A percentile compares a stretch with the other conserved stretches of the same genome.
These are phyloP conservation scores for Bimastos eiseni DNA, from an alignment of 2,888 invertebrate species.

Conservation along the genomic window DNA sequence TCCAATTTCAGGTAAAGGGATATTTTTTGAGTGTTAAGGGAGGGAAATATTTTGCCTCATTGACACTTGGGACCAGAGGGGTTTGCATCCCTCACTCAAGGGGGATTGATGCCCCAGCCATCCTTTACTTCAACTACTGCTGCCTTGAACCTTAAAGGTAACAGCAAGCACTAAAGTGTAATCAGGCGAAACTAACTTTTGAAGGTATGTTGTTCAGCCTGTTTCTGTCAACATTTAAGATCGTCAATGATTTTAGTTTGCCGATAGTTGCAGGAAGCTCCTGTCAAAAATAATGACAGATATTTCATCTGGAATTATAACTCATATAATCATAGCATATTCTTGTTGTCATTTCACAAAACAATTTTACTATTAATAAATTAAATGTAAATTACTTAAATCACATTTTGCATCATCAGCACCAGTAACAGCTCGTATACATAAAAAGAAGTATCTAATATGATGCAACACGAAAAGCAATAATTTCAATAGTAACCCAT, in stretches of 20 bases:
- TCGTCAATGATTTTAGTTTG: constrained; percentile 85
- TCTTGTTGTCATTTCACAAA: not conserved
- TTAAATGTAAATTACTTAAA: not conserved
- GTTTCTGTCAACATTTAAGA: constrained; percentile 96
- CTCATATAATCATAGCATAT: not conserved
- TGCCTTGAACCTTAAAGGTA: no score
- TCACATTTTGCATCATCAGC: not conserved
- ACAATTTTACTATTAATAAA: not conserved
- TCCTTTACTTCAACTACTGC: no score
- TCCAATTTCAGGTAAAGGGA: no score
- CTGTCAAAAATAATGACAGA: constrained; percentile 42
- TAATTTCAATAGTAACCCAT: not conserved
- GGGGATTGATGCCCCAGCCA: no score
- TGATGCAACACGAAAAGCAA: not conserved
- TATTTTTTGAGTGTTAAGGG: no score
- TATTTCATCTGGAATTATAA: not conserved
- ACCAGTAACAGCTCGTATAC: not conserved
- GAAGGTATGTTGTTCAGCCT: constrained; percentile 84
- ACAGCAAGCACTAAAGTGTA: not conserved
- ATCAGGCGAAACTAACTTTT: constrained; percentile 73
- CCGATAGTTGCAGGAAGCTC: constrained; percentile 90
- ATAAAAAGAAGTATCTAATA: not conserved
- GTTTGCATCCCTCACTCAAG: no score
- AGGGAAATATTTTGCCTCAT: no score
- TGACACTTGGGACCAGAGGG: no score